These are phyloP conservation scores for Calcarius lapponicus DNA, from an alignment of 2,797 vertebrate genomes.

Conservation along the genomic window DNA sequence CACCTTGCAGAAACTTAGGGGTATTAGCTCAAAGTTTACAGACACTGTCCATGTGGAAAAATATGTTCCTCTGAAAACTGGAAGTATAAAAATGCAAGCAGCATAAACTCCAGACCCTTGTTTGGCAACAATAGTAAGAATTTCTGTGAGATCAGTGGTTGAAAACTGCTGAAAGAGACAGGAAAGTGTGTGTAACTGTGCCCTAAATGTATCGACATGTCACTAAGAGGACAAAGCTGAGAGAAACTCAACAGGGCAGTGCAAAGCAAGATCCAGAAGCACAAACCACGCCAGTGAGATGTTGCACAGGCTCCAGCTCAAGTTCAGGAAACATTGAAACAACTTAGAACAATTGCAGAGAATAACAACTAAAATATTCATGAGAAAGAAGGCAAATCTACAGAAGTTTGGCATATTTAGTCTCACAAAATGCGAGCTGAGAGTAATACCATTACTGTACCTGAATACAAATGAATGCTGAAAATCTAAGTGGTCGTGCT, in stretches of 20 bases:
- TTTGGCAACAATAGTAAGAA: background rate
- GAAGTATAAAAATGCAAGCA: background rate
- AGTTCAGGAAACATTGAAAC: background rate
- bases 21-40: background rate
- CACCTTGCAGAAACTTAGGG: background rate
- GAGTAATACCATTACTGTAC: background rate
- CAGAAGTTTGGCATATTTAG: background rate
- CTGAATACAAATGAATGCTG: background rate
- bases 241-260: background rate
- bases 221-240: background rate
- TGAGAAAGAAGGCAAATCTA: background rate
- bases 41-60: background rate
- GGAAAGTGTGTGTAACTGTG: background rate
- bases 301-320: background rate
- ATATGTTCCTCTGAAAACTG: background rate
- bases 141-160: background rate
- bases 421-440: background rate
- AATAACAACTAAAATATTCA: background rate
- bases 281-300: background rate
- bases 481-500: background rate
- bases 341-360: background rate
- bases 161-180: background rate
- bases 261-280: background rate
- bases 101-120: background rate
- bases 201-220: background rate